Conservation (phyloP, 2,113 vertebrate genomes). For the Oreotrochilus melanogaster region DNA sequence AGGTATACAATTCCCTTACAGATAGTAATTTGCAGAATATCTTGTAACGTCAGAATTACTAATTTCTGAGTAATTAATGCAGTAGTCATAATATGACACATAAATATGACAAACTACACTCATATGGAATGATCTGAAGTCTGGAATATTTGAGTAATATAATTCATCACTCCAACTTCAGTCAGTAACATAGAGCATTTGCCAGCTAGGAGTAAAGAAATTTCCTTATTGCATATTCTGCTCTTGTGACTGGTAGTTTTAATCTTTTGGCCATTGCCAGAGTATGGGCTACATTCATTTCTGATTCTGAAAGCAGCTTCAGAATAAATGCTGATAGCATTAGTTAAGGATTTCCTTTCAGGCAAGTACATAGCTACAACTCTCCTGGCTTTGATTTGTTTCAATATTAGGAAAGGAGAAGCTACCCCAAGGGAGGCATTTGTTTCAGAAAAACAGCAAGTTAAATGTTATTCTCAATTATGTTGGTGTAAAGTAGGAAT, state of each 20-base stretch:
- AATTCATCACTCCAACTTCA: not conserved
- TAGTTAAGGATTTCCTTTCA: not conserved
- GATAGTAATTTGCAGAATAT: not conserved
- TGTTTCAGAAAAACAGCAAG: not conserved
- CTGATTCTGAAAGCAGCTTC: not conserved
- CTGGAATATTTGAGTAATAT: not conserved
- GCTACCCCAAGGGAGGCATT: not conserved
- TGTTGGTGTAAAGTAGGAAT: not conserved
- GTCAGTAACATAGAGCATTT: not conserved
- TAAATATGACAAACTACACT: not conserved
- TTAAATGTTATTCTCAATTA: not conserved
- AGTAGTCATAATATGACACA: not conserved
- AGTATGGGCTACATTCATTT: not conserved
- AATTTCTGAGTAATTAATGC: not conserved
- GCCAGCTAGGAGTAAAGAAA: not conserved
- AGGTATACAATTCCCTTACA: fast-evolving
- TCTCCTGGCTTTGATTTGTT: not conserved
- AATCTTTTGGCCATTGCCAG: not conserved
- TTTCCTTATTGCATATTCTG: not conserved
- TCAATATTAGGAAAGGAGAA: not conserved
- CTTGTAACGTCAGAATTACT: not conserved
- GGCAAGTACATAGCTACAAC: not conserved
- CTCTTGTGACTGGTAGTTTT: not conserved
- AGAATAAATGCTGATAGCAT: not conserved
- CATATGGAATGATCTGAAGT: not conserved